Percentiles rank a stretch among this genome's conserved stretches.
Evolutionary conservation across 2,888 invertebrate species (phyloP).

Genomic region (Galerucella pusilla): DNA sequence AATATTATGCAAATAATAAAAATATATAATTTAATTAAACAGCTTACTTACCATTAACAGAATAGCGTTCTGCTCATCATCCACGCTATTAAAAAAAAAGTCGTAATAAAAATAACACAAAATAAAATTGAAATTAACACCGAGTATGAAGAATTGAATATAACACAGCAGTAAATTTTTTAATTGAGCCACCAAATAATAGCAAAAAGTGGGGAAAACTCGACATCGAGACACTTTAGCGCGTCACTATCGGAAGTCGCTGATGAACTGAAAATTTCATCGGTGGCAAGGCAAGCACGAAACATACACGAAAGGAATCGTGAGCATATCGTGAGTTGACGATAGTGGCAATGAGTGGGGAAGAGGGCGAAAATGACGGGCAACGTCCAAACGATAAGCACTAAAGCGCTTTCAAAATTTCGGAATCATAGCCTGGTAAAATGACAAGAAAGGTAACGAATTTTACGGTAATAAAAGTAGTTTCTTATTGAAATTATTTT

Average conservation of each 20-base stretch:
- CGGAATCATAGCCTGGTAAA: constrained; percentile 38
- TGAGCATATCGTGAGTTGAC: constrained; percentile 39
- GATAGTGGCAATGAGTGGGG: constrained; percentile 31
- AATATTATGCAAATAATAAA: not conserved
- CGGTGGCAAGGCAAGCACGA: constrained; percentile 36
- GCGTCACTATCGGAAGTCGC: constrained; percentile 29
- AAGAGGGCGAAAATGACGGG: constrained; percentile 52
- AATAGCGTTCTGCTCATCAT: not conserved
- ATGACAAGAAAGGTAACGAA: constrained; percentile 5
- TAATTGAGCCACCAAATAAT: constrained; percentile 7
- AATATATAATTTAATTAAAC: constrained; percentile 10
- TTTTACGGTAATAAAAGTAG: not conserved
- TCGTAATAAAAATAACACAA: constrained; percentile 10
- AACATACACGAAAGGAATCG: constrained; percentile 38
- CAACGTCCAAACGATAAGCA: constrained; percentile 56
- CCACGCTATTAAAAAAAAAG: not conserved
- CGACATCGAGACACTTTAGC: constrained; percentile 12
- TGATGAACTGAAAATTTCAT: constrained; percentile 42
- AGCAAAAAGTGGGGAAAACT: constrained; percentile 34
- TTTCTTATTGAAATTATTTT: too few species aligned
- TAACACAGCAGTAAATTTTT: not conserved
- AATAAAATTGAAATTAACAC: constrained; percentile 16
- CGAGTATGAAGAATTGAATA: not conserved
- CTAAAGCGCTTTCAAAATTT: constrained; percentile 53
- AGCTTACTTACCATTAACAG: constrained; percentile 9